These are phyloP conservation scores for Lypha dubia DNA, from an alignment of 2,888 invertebrate species.

Conservation along the genomic window DNA sequence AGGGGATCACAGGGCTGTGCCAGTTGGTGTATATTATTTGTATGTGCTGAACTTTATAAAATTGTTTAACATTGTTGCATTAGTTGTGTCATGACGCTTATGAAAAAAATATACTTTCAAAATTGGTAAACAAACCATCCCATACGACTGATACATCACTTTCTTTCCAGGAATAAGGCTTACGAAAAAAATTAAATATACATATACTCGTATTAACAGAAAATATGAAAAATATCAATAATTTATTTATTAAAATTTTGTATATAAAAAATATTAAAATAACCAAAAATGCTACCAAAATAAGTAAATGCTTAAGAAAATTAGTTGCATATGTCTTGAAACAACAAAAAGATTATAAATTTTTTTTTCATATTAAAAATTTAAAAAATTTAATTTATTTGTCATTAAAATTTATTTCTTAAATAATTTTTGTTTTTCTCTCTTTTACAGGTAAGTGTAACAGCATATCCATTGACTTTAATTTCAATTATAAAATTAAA, in stretches of 20 bases:
- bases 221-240: not conserved
- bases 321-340: conserved; percentile 47
- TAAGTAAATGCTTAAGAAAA: not conserved
- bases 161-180: not conserved
- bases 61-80: too few relatives aligned
- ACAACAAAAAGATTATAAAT: not conserved
- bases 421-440: conserved; percentile 14
- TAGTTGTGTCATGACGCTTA: too few relatives aligned
- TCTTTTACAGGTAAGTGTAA: conserved; percentile 64
- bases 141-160: too few relatives aligned
- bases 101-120: too few relatives aligned
- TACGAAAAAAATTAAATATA: not conserved
- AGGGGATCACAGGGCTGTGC: too few relatives aligned
- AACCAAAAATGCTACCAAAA: not conserved
- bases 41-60: too few relatives aligned
- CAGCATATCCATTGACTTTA: not conserved
- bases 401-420: not conserved
- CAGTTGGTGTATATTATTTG: too few relatives aligned
- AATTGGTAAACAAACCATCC: too few relatives aligned
- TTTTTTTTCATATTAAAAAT: not conserved
- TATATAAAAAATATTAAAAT: conserved; percentile 13
- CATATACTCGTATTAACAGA: too few relatives aligned
- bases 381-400: not conserved
- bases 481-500: not conserved
- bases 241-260: not conserved